Percentiles rank a stretch among this genome's conserved stretches.
Conservation (phyloP, 2,797 vertebrate species). For the Sebastes itinus region DNA sequence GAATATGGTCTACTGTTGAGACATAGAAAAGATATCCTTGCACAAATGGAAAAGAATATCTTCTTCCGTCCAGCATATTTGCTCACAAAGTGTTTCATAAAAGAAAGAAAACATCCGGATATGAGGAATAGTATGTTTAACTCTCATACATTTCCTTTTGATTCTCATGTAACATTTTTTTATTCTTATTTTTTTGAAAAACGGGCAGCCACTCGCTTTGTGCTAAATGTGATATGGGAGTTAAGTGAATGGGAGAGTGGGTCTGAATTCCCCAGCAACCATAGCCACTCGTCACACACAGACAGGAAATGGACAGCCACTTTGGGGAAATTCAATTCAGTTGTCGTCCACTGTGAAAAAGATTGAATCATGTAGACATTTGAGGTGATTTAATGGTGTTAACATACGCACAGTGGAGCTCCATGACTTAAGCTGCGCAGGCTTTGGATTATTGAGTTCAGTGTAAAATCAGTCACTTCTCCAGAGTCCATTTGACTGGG, state of each 20-base stretch:
- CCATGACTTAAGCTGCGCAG: constrained; percentile 64
- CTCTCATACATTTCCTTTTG: not conserved
- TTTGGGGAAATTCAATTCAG: constrained; percentile 84
- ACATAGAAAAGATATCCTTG: constrained; percentile 51
- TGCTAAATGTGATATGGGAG: constrained; percentile 70
- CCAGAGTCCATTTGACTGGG: constrained; percentile 78
- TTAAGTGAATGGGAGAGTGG: constrained; percentile 72
- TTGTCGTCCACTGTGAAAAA: constrained; percentile 79
- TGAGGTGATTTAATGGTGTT: constrained; percentile 85
- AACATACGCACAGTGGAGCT: constrained; percentile 77
- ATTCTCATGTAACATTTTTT: constrained; percentile 29
- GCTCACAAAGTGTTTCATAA: not conserved
- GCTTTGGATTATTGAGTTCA: constrained; percentile 79
- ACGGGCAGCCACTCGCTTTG: constrained; percentile 41
- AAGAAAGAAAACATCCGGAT: not conserved
- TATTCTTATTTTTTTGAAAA: constrained; percentile 31
- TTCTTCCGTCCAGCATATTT: not conserved
- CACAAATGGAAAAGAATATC: constrained; percentile 8
- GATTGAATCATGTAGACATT: constrained; percentile 84
- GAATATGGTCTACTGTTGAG: constrained; percentile 50
- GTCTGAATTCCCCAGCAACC: constrained; percentile 73
- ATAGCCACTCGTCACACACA: constrained; percentile 78
- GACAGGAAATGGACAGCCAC: constrained; percentile 85
- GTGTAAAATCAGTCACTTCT: constrained; percentile 80
- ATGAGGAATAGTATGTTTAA: constrained; percentile 7